phyloP scores from a whole-genome alignment of 1,140 invertebrate genomes.

The Caerostris darwini region DNA sequence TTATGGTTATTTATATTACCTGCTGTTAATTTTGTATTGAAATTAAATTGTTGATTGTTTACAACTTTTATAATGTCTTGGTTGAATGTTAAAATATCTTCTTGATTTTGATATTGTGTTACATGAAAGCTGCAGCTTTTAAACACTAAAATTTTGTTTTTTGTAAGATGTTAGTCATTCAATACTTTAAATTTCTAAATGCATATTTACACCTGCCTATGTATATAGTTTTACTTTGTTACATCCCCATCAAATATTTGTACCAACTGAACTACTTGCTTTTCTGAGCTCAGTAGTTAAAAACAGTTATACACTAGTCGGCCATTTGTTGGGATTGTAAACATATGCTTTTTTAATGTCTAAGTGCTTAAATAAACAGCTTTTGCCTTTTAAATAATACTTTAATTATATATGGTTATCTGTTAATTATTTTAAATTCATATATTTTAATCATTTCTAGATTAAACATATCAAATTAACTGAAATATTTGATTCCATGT shows the following conservation, averaged over 20 bases:
- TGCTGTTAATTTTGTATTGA: conserved; percentile 40
- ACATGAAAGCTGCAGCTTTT: conserved; percentile 23
- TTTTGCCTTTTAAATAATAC: neutral
- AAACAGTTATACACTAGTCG: conserved; percentile 27
- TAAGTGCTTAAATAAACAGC: neutral
- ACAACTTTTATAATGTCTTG: conserved; percentile 15
- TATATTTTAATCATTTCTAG: neutral
- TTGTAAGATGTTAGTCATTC: neutral
- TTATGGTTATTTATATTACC: conserved; percentile 56
- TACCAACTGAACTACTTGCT: conserved; percentile 1
- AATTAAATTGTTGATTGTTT: conserved; percentile 39
- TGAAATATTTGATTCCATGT: neutral
- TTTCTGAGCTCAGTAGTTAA: neutral
- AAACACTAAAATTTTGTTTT: neutral
- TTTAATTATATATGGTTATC: neutral
- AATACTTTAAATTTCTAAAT: conserved; percentile 17
- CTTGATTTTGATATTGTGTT: conserved; percentile 15
- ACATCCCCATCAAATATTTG: conserved; percentile 21
- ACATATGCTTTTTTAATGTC: neutral
- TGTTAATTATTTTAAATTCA: neutral
- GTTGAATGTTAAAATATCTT: neutral
- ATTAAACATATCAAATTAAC: conserved; percentile 31
- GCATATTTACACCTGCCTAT: neutral
- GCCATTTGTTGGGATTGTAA: conserved; percentile 31
- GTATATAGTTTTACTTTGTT: conserved; percentile 18